Percentiles rank a stretch among this genome's conserved stretches.
phyloP scores from a whole-genome alignment of 2,113 vertebrate genomes.

The Sisor rabdophorus region DNA sequence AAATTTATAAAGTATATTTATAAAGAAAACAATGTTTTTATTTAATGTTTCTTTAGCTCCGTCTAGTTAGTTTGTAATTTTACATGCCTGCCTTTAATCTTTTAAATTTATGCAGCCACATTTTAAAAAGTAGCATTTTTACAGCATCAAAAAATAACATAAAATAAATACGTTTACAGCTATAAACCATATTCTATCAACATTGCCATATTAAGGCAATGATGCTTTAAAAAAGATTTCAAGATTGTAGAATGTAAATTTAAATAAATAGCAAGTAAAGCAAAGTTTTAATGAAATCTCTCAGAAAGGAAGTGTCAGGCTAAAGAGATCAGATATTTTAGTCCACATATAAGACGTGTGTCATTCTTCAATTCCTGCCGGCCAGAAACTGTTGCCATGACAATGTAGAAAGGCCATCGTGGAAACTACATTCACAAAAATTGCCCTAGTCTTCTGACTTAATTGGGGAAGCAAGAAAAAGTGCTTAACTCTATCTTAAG shows the following conservation, averaged over 20 bases:
- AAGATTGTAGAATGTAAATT: background rate
- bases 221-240: too few relatives aligned
- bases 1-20: too few relatives aligned
- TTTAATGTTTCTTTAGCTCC: too few relatives aligned
- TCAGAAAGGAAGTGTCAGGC: conserved; percentile 37
- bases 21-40: too few relatives aligned
- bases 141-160: too few relatives aligned
- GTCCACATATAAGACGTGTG: conserved; percentile 53
- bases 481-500: background rate
- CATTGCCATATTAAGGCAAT: too few relatives aligned
- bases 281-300: conserved; percentile 40
- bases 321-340: conserved; percentile 57
- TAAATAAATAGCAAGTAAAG: conserved; percentile 13
- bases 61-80: too few relatives aligned
- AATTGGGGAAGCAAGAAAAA: background rate
- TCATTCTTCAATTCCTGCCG: conserved; percentile 42
- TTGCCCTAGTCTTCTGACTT: conserved; percentile 35
- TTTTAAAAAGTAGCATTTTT: too few relatives aligned
- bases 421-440: conserved; percentile 21
- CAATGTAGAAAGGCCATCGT: conserved; percentile 39
- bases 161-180: too few relatives aligned
- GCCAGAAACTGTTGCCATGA: conserved; percentile 56
- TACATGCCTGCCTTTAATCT: too few relatives aligned
- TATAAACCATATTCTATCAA: too few relatives aligned
- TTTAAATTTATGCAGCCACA: too few relatives aligned